These are phyloP conservation scores for Calidris pugnax DNA, from an alignment of 2,113 vertebrate genomes.

Conservation along the genomic window DNA sequence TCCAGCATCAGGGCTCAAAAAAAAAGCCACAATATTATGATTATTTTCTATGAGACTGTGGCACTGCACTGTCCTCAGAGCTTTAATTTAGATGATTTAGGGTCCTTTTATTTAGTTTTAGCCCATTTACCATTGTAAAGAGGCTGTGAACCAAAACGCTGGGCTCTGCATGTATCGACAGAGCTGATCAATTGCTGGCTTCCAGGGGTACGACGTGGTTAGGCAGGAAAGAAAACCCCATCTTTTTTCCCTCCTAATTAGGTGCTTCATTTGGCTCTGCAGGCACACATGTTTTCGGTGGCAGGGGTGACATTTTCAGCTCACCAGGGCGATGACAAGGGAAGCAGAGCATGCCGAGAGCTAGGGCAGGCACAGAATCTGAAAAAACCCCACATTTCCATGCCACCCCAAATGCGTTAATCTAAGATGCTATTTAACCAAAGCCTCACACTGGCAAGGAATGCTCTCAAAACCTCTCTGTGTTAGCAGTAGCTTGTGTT, in stretches of 20 bases:
- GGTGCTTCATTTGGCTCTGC: neutral
- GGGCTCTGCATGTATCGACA: neutral
- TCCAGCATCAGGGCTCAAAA: neutral
- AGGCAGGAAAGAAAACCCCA: neutral
- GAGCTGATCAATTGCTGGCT: neutral
- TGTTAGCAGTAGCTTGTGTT: accelerated
- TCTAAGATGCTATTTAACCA: neutral
- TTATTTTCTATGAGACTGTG: neutral
- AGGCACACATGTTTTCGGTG: neutral
- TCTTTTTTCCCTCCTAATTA: conserved; percentile 29
- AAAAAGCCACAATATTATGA: neutral
- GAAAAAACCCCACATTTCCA: accelerated
- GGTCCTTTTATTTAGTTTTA: conserved; percentile 34
- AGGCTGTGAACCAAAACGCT: conserved; percentile 14
- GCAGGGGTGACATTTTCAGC: neutral
- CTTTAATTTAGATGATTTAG: conserved; percentile 64
- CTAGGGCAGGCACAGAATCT: neutral
- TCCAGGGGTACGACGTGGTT: neutral
- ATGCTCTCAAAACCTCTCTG: neutral
- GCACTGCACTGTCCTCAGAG: conserved; percentile 1
- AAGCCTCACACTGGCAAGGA: accelerated
- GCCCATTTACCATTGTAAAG: conserved; percentile 17
- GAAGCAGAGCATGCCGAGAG: neutral
- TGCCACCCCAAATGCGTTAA: neutral
- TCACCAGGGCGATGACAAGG: neutral